Base-by-base conservation (phyloP, 2,888 invertebrate species). In the Ennomos erosarius region DNA sequence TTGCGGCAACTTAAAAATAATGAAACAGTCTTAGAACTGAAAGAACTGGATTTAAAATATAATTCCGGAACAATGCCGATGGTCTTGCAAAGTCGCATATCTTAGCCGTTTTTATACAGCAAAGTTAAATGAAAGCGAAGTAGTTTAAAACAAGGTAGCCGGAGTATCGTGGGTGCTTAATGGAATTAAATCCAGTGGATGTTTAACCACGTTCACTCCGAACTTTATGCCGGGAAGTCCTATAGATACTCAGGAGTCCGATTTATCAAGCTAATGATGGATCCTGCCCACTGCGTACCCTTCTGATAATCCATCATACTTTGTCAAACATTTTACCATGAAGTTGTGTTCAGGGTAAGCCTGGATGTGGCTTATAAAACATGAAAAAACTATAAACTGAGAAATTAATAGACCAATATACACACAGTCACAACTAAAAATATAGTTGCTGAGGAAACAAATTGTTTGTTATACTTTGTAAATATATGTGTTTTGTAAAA, bases 61-160 rank as follows among this genome's bases (percentile, higher is more conserved):
- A 60, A 55, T 60, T 47, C 55, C 43, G 35, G 55, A 55, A 60
- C 51, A 60, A 52, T 55, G 78, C 71, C 69, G 65, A 71, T 73
- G 75, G 81, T 81, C 81, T 82, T 79, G 73, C 68, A 64, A 76
- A 78, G 55, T 60, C 55, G 74, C 72, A 75, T 80, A 79, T 78
- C 74, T 75, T 69, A 45, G 59, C 55, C 63, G 74, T 82, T 84
- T 86, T 85, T 85, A 76, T 78, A 77, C 70, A 71, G 69, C 69
- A 74, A 85, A 86, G 79, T 85, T 85, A 78, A 85, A 82, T 82
- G 72, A 52, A 51, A 47, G 51, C 51, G 51, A 78, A 80, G 76
- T 77, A 81, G 78, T 82, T 84, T 72, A 65, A 76, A 81, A 80
- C 69, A 74, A 75, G 73, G 67, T 62, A 46, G 62, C 48, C 48